Evolutionary conservation across 2,113 vertebrate species (phyloP).

Genomic region (Saccopteryx bilineata): DNA sequence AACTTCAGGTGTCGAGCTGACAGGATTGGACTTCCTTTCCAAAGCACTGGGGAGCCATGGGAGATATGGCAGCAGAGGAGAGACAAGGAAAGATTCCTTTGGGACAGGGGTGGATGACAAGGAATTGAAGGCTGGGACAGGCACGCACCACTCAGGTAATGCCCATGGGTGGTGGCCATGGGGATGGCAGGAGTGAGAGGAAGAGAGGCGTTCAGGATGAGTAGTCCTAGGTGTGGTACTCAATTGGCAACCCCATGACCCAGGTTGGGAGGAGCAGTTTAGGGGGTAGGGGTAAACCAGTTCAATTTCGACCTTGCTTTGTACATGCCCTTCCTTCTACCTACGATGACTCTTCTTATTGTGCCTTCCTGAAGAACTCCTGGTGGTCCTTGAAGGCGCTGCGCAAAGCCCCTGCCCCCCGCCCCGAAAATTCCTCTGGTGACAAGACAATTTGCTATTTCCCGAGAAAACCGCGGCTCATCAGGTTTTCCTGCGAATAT

Average conservation of each 20-base stretch:
- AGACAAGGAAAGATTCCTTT: background rate
- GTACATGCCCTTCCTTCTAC: background rate
- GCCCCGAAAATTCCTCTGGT: background rate
- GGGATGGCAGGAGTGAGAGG: background rate
- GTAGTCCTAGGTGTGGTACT: background rate
- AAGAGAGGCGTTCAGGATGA: background rate
- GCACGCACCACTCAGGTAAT: background rate
- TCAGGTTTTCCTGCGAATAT: background rate
- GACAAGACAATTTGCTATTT: background rate
- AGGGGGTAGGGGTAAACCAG: background rate
- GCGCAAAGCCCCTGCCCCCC: background rate
- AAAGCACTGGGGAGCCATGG: background rate
- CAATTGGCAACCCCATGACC: background rate
- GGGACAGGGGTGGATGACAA: background rate
- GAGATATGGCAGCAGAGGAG: background rate
- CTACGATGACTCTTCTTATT: background rate
- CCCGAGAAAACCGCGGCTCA: background rate
- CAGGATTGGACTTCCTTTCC: background rate
- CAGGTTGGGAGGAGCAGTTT: background rate
- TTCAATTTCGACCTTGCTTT: background rate
- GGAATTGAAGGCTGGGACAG: background rate
- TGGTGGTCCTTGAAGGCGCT: background rate
- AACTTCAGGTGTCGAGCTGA: background rate
- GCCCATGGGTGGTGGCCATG: background rate
- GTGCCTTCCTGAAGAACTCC: background rate